These are phyloP conservation scores for Bilobella aurantiaca DNA, from an alignment of 1,140 invertebrate species.

Conservation along the genomic window DNA sequence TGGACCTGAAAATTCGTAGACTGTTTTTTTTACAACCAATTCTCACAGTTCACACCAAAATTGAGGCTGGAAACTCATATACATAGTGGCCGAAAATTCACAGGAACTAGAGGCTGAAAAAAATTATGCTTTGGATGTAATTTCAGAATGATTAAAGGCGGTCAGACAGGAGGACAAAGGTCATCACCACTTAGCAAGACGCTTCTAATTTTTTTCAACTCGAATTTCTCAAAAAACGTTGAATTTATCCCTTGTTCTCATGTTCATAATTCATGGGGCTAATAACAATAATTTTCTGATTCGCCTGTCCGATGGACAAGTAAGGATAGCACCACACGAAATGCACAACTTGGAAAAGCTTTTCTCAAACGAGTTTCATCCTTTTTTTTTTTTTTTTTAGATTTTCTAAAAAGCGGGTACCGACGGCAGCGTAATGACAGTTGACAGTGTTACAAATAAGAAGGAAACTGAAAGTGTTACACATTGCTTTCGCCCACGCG, in stretches of 20 bases:
- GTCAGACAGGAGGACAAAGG: background rate
- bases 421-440: too few species aligned
- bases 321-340: background rate
- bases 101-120: background rate
- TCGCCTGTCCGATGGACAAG: background rate
- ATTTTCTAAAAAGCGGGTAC: background rate
- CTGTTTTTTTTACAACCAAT: too few species aligned
- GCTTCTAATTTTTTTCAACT: too few species aligned
- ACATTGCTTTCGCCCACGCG: too few species aligned
- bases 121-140: too few species aligned
- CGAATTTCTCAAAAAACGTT: background rate
- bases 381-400: background rate
- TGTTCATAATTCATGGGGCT: background rate
- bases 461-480: too few species aligned
- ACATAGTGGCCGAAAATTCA: background rate
- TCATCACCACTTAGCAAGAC: too few species aligned
- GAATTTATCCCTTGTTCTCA: background rate
- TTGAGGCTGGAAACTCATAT: too few species aligned
- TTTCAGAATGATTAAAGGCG: too few species aligned
- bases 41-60: too few species aligned
- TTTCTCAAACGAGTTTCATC: background rate
- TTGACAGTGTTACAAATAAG: background rate
- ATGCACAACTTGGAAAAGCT: background rate
- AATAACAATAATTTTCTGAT: background rate
- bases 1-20: too few species aligned